These are phyloP conservation scores for Cynocephalus volans DNA, from an alignment of 2,113 vertebrate species.

Conservation along the genomic window DNA sequence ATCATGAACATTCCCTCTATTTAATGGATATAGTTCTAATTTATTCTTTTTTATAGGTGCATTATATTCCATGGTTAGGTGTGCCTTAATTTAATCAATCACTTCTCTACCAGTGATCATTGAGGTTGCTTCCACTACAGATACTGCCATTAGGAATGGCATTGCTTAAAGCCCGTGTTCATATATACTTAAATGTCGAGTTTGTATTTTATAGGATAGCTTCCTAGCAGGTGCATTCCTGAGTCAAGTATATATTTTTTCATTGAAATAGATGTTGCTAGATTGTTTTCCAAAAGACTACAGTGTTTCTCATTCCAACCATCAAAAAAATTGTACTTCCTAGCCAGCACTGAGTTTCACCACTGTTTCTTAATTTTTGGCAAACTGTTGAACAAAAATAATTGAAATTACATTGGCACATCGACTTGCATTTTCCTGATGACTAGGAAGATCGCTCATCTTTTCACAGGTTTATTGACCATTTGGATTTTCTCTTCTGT, in stretches of 20 bases:
- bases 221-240: background rate
- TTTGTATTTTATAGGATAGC: background rate
- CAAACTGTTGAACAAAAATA: background rate
- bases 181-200: background rate
- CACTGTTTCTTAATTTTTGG: background rate
- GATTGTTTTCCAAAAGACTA: background rate
- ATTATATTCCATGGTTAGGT: background rate
- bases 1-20: background rate
- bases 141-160: background rate
- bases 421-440: constrained; percentile 22
- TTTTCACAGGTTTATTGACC: background rate
- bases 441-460: background rate
- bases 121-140: background rate
- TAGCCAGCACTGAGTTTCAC: background rate
- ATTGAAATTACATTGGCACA: background rate
- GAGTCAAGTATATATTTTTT: background rate
- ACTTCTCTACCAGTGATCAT: background rate
- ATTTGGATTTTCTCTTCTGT: background rate
- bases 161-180: background rate
- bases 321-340: background rate
- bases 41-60: background rate
- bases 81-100: background rate
- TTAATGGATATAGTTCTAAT: background rate
- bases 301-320: background rate
- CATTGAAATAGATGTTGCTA: background rate